A percentile compares a stretch with the other conserved stretches of the same genome.
Evolutionary conservation across 2,797 vertebrate genomes (phyloP).

Genomic region (Sebastes wilsoni): DNA sequence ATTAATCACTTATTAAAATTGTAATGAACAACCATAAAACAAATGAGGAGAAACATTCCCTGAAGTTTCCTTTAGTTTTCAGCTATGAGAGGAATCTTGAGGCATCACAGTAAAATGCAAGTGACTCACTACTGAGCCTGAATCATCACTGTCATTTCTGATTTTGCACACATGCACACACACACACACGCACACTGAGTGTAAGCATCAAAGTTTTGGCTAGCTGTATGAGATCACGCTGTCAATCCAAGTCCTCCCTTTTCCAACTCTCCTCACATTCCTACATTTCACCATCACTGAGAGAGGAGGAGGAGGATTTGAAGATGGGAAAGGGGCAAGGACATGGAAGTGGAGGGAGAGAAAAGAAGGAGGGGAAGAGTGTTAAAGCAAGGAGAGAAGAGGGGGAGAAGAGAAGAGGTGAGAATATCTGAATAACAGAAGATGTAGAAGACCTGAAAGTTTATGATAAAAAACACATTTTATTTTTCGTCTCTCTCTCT

Average conservation of each 20-base stretch:
- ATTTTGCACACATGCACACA: not conserved
- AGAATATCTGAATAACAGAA: not conserved
- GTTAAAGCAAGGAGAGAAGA: not conserved
- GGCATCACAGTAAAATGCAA: not conserved
- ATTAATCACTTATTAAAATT: not conserved
- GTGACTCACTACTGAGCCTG: not conserved
- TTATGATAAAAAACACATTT: not conserved
- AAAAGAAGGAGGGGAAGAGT: not conserved
- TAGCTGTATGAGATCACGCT: not conserved
- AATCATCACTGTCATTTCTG: not conserved
- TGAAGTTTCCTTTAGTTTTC: too few species aligned
- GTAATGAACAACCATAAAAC: too few species aligned
- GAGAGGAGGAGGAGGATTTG: not conserved
- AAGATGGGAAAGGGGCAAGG: not conserved
- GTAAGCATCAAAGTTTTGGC: not conserved
- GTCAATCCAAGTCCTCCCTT: conserved; percentile 11
- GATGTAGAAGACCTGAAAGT: not conserved
- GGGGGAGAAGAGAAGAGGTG: not conserved
- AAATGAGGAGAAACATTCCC: not conserved
- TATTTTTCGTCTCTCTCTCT: not conserved
- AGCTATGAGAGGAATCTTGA: too few species aligned
- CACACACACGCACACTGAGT: not conserved
- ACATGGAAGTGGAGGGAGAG: not conserved
- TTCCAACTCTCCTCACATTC: conserved; percentile 24
- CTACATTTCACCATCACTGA: conserved; percentile 14